Conservation (phyloP, 1,140 invertebrate species). For the Drosophila orosa region DNA sequence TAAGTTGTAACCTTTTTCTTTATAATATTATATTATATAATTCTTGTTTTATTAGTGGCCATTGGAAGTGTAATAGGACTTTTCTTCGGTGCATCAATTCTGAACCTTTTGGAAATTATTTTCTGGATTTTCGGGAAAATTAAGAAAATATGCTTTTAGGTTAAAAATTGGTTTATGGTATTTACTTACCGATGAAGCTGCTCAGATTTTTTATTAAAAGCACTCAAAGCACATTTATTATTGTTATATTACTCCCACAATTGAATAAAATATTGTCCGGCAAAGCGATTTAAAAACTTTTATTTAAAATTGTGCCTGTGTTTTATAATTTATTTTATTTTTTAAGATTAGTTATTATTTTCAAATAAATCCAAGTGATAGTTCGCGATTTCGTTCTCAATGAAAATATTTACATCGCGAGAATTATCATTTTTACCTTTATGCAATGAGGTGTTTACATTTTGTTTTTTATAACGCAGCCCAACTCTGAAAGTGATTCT, state of each 20-base stretch:
- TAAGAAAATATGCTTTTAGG: background rate
- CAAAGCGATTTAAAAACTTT: background rate
- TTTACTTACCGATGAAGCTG: background rate
- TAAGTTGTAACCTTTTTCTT: background rate
- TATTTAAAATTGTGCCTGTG: slow-evolving; percentile 13
- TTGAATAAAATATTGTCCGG: background rate
- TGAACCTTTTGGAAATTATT: slow-evolving; percentile 61
- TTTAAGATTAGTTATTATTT: slow-evolving; percentile 36
- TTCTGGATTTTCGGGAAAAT: slow-evolving; percentile 27
- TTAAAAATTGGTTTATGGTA: background rate
- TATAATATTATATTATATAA: background rate
- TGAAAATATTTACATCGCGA: slow-evolving; percentile 53
- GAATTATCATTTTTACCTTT: slow-evolving; percentile 52
- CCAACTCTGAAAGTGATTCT: slow-evolving; percentile 48
- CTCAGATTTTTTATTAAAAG: background rate
- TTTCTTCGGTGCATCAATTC: slow-evolving; percentile 55
- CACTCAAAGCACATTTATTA: background rate
- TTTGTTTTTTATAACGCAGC: slow-evolving; percentile 54
- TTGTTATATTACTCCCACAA: background rate
- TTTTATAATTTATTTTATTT: background rate
- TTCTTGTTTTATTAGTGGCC: slow-evolving; percentile 33
- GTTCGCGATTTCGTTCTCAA: slow-evolving; percentile 58
- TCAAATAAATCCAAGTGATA: slow-evolving; percentile 56
- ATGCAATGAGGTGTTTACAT: slow-evolving; percentile 45
- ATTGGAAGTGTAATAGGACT: slow-evolving; percentile 66